A percentile compares a stretch with the other conserved stretches of the same genome.
Evolutionary conservation across 2,797 vertebrate species (phyloP).

Genomic region (Mergus octosetaceus): DNA sequence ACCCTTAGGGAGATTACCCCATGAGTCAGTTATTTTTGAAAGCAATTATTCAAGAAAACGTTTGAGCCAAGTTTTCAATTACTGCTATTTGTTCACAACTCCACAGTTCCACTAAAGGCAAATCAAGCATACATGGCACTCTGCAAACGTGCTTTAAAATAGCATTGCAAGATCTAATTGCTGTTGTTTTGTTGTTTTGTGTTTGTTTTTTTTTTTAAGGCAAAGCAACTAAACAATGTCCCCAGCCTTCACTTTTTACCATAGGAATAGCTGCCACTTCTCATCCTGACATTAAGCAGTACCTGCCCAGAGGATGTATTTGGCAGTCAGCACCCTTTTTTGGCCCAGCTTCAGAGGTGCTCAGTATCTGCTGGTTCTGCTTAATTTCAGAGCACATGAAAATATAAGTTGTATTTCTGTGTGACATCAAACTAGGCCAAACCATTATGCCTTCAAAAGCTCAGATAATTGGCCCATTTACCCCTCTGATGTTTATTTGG

Average conservation of each 20-base stretch:
- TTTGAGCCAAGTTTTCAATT: constrained; percentile 10
- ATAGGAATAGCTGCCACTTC: neutral
- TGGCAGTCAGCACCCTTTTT: neutral
- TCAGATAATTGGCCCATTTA: neutral
- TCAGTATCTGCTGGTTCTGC: neutral
- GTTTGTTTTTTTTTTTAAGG: neutral
- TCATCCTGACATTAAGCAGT: neutral
- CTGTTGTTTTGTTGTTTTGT: neutral
- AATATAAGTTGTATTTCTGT: neutral
- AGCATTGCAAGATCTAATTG: neutral
- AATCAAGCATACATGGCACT: neutral
- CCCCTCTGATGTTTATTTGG: neutral
- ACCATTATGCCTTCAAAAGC: neutral
- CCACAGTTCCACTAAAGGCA: neutral
- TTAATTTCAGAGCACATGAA: neutral
- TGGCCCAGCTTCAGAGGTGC: neutral
- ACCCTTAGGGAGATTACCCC: neutral
- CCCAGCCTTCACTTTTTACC: neutral
- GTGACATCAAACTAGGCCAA: neutral
- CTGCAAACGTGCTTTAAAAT: neutral
- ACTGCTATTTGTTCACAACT: constrained; percentile 25
- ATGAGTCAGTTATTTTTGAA: constrained; percentile 32
- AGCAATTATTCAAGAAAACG: constrained; percentile 6
- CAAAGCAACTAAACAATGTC: neutral
- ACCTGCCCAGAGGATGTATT: neutral